phyloP scores from a whole-genome alignment of 2,113 vertebrate genomes.

The Danio rerio region GRCz12tu NC_133187.1:31783001-31783500 shows the following conservation, averaged over 20 bases:
- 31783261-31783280: background rate
- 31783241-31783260: constrained; percentile 43
- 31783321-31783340: constrained; percentile 53
- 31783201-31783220: background rate
- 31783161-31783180: constrained; percentile 30
- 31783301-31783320: constrained; percentile 43
- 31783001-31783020: background rate
- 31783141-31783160: constrained; percentile 2
- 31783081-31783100: background rate
- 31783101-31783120: background rate
- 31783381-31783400: constrained; percentile 55
- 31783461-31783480: constrained; percentile 4
- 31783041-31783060: constrained; percentile 27
- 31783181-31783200: background rate
- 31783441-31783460: constrained; percentile 38
- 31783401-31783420: constrained; percentile 60
- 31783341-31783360: constrained; percentile 47
- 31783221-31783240: constrained; percentile 13
- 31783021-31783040: constrained; percentile 8
- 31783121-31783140: constrained; percentile 17
- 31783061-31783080: constrained; percentile 1
- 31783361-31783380: constrained; percentile 47
- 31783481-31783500: constrained; percentile 3
- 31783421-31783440: constrained; percentile 52
- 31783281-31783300: constrained; percentile 34